Evolutionary conservation across 2,113 vertebrate species (phyloP).

Genomic region (Progne subis): DNA sequence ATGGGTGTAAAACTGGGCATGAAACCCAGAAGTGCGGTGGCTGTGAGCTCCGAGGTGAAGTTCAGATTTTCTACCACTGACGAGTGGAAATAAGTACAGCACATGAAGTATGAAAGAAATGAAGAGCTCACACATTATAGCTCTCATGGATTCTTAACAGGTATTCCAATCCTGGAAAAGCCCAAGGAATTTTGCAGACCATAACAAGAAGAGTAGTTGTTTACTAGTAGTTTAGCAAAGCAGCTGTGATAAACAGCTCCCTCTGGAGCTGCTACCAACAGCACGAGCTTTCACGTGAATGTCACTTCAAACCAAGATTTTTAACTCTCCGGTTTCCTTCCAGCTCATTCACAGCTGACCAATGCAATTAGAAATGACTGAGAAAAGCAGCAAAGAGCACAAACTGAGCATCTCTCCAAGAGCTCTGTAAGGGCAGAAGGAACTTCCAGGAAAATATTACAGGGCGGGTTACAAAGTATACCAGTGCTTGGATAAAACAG

Average conservation of each 20-base stretch:
- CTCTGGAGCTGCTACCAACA: neutral
- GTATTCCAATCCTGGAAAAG: neutral
- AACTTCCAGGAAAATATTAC: neutral
- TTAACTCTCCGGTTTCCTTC: neutral
- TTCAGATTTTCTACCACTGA: neutral
- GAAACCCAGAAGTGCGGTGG: neutral
- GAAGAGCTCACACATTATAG: neutral
- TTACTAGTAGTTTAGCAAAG: too few relatives aligned
- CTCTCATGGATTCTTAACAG: neutral
- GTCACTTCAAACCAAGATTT: neutral
- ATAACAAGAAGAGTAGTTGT: neutral
- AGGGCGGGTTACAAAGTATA: neutral
- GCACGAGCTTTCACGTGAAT: rapidly evolving
- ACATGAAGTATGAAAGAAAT: neutral
- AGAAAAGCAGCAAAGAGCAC: neutral
- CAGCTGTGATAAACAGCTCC: neutral
- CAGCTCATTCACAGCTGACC: neutral
- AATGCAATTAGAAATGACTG: neutral
- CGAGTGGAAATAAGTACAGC: neutral
- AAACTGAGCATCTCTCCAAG: neutral
- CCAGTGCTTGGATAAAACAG: neutral
- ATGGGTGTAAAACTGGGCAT: rapidly evolving
- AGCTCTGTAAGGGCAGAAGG: neutral
- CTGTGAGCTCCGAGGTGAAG: neutral
- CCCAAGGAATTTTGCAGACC: neutral